These are phyloP conservation scores for Ferdinandea cuprea DNA, from an alignment of 2,888 invertebrate species.

Conservation along the genomic window DNA sequence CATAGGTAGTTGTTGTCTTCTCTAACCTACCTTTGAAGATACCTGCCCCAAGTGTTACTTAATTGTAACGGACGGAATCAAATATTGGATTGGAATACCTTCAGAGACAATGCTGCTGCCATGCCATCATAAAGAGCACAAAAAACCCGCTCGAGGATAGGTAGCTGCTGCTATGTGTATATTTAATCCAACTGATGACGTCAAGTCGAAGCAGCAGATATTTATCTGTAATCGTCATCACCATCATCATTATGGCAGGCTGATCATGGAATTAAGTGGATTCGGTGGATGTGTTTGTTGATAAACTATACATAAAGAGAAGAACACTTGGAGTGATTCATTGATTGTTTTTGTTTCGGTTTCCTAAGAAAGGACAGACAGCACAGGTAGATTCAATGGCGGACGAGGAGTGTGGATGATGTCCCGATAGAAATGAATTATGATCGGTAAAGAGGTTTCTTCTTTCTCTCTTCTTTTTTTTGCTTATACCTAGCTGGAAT, in stretches of 20 bases:
- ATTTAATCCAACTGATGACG: constrained; percentile 50
- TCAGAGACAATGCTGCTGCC: constrained; percentile 56
- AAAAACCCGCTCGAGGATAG: not conserved
- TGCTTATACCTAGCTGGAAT: too few relatives aligned
- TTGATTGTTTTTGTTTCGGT: constrained; percentile 56
- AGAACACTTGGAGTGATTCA: constrained; percentile 63
- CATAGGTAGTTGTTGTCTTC: constrained; percentile 13
- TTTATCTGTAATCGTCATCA: constrained; percentile 63
- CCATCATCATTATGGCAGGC: constrained; percentile 55
- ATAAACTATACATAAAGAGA: constrained; percentile 22
- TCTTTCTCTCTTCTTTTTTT: too few relatives aligned
- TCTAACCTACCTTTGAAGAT: constrained; percentile 10
- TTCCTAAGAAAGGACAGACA: constrained; percentile 24
- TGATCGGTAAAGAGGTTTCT: not conserved
- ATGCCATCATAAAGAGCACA: constrained; percentile 5
- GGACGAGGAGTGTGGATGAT: constrained; percentile 15
- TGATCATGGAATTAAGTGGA: constrained; percentile 63
- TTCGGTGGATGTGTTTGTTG: constrained; percentile 31
- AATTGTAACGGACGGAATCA: constrained; percentile 58
- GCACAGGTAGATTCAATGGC: constrained; percentile 14
- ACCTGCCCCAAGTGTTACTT: constrained; percentile 58
- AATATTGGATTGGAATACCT: constrained; percentile 48
- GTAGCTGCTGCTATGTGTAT: constrained; percentile 35
- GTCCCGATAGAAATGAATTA: constrained; percentile 1
- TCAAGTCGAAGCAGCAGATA: constrained; percentile 51